Conservation (phyloP, 2,797 vertebrate species). For the Acrossocheilus wenchowensis region DNA sequence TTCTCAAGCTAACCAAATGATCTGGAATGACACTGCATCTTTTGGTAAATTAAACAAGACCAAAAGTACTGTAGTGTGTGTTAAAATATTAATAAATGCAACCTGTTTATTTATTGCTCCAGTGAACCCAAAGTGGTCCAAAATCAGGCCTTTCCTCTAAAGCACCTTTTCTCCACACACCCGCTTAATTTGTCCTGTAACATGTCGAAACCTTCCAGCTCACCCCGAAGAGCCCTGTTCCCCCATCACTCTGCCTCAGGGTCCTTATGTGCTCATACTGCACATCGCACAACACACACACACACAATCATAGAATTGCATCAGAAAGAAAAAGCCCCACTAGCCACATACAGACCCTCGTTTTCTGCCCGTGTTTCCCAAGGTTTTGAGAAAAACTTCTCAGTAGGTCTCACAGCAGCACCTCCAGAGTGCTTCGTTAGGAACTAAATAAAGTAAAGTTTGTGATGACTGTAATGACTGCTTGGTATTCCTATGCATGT, state of each 20-base stretch:
- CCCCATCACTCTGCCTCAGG: conserved; percentile 30
- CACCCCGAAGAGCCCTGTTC: background rate
- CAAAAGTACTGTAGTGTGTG: too few species aligned
- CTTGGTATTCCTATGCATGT: conserved; percentile 63
- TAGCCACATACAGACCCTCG: background rate
- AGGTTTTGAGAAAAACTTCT: conserved; percentile 36
- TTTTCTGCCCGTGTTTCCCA: conserved; percentile 1
- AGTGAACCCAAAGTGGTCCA: background rate
- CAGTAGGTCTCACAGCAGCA: conserved; percentile 12
- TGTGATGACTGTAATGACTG: conserved; percentile 53
- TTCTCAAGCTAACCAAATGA: background rate
- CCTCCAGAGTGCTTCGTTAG: conserved; percentile 40
- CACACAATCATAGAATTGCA: conserved; percentile 9
- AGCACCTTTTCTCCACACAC: background rate
- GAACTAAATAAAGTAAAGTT: conserved; percentile 48
- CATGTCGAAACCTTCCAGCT: conserved; percentile 26
- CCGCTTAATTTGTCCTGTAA: conserved; percentile 24
- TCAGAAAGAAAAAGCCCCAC: conserved; percentile 32
- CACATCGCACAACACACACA: conserved; percentile 19
- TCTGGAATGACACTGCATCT: background rate
- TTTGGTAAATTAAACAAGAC: too few species aligned
- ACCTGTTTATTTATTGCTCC: background rate
- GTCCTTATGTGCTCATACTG: conserved; percentile 26
- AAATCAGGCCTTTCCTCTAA: background rate
- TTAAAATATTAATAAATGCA: too few species aligned